Base-by-base conservation (phyloP, 1,140 invertebrate genomes). In the Phymastichus coffea region DNA sequence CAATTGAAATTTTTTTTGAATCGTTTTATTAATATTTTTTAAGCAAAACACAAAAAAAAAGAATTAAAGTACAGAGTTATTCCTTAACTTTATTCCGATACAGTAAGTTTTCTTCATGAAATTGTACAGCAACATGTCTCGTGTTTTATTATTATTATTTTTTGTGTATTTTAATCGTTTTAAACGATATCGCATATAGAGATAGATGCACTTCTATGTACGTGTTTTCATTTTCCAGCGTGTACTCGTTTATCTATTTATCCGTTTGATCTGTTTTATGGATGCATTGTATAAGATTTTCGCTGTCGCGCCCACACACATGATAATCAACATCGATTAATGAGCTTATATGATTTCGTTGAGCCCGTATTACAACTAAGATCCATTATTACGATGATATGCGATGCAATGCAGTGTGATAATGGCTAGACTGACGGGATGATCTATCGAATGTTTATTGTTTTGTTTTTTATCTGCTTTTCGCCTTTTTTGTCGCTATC, bases 21-120 rank as follows among this genome's bases (percentile, higher is more conserved):
- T 74, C 65, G 46, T 72, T 78, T 78, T 78, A 78, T 78, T 78
- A 63, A 71, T 76, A 73, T 77, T 76, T 74, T 75, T 77, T 79
- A 79, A 80, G 76, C 78, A 76, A 78, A 77, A 78, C 76, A 79
- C 76, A 77, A 76, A n/a, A n/a, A n/a, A n/a, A n/a, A 72, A 74
- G 73, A 75, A 69, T 78, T 77, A 66, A 76, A 79, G 68, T 79
- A 77, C 72, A 77, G 68, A 77, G 68, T 76, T 73, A 77, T 72
- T 70, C 66, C 71, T 75, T 78, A 76, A 67, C 68, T 66, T 72
- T 74, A 69, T 66, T 72, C 65, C 66, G 67, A 71, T 75, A 72
- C 65, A 76, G 70, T 74, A 78, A 76, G 73, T 71, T 67, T 75
- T 64, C 37, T 53, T 61, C 58, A 61, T 61, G 35, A 66, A 73